Conservation (phyloP, 2,797 vertebrate genomes). For the Syngnathus acus region DNA sequence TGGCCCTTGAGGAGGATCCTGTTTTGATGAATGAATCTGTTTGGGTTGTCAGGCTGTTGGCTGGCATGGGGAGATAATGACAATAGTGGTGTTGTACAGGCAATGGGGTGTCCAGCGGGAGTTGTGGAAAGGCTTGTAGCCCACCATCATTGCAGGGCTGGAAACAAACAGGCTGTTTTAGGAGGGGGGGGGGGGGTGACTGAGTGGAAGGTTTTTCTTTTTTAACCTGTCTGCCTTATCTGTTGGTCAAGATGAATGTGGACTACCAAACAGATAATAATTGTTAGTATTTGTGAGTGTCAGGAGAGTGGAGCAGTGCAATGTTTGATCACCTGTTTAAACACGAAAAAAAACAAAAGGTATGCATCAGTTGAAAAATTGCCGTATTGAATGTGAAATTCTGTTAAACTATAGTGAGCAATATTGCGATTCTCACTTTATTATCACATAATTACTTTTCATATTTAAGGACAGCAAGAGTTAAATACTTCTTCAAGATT, state of each 20-base stretch:
- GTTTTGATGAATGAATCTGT: conserved; percentile 52
- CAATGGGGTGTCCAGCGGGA: conserved; percentile 28
- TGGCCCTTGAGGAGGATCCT: conserved; percentile 44
- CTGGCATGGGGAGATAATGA: conserved; percentile 28
- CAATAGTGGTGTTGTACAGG: conserved; percentile 20
- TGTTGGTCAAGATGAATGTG: conserved; percentile 35
- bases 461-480: too few species aligned
- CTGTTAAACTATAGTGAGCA: neutral
- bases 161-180: neutral
- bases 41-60: conserved; percentile 52
- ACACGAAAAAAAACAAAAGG: conserved; percentile 12
- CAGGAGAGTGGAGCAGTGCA: neutral
- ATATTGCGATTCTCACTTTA: neutral
- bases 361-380: conserved; percentile 6
- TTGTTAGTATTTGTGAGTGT: neutral
- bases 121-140: conserved; percentile 32
- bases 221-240: conserved; percentile 45
- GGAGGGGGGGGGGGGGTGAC: too few species aligned
- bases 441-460: too few species aligned
- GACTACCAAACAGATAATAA: neutral
- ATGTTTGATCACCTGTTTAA: conserved; percentile 17
- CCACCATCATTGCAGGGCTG: conserved; percentile 13
- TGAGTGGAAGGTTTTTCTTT: neutral
- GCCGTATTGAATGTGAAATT: neutral
- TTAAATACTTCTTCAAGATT: too few species aligned